Percentiles rank a stretch among this genome's conserved stretches.
These are phyloP conservation scores for Eupeodes latifasciatus DNA, from an alignment of 2,888 invertebrate genomes.

Conservation along the genomic window DNA sequence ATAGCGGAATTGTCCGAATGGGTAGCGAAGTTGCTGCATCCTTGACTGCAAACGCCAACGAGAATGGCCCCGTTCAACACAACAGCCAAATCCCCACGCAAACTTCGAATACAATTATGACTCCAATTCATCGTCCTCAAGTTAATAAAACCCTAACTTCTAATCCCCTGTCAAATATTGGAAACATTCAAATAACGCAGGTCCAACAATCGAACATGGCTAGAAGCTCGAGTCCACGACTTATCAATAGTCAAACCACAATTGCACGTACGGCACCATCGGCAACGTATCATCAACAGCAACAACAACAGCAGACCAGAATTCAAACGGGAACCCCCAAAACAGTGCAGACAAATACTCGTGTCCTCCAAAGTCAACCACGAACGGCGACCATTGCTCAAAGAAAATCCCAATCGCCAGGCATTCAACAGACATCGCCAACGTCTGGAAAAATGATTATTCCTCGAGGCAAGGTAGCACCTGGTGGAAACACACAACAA, in stretches of 20 bases:
- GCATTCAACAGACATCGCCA: constrained; percentile 77
- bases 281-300: constrained; percentile 13
- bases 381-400: constrained; percentile 76
- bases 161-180: constrained; percentile 67
- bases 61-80: constrained; percentile 32
- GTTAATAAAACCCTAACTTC: constrained; percentile 40
- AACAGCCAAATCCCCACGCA: constrained; percentile 33
- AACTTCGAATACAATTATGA: constrained; percentile 58
- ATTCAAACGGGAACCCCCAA: constrained; percentile 33
- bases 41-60: constrained; percentile 48
- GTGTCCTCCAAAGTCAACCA: constrained; percentile 77
- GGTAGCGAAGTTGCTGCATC: constrained; percentile 74
- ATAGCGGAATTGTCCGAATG: constrained; percentile 82
- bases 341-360: constrained; percentile 66
- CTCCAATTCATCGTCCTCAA: constrained; percentile 40
- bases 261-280: constrained; percentile 63
- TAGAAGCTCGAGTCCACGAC: constrained; percentile 69
- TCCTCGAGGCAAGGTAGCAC: constrained; percentile 77
- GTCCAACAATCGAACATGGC: constrained; percentile 70
- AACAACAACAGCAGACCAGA: constrained; percentile 38
- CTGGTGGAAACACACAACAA: constrained; percentile 13
- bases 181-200: constrained; percentile 76
- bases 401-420: constrained; percentile 63
- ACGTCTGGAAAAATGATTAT: constrained; percentile 81
- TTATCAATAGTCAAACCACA: constrained; percentile 71